Evolutionary conservation across 1,140 invertebrate species (phyloP).

Genomic region (Nasonia vitripennis): DNA sequence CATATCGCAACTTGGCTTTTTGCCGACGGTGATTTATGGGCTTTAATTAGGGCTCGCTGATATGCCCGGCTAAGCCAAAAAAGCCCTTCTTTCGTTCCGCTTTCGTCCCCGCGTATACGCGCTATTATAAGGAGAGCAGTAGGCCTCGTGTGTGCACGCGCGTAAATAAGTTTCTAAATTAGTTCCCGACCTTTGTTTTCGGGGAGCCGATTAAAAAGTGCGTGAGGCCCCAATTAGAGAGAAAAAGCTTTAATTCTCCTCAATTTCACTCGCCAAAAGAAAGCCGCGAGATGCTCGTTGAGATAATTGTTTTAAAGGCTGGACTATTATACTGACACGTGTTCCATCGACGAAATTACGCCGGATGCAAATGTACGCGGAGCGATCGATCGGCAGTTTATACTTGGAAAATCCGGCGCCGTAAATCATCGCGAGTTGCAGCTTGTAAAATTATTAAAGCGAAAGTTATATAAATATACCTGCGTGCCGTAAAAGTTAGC

Average conservation of each 20-base stretch:
- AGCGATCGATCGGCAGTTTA: background rate
- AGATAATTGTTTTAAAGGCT: background rate
- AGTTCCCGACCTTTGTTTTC: constrained; percentile 24
- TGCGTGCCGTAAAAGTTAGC: too few species aligned
- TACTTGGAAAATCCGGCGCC: background rate
- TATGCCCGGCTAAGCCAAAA: background rate
- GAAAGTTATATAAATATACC: background rate
- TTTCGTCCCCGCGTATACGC: background rate
- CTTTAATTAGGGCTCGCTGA: constrained; percentile 3
- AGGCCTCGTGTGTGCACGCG: background rate
- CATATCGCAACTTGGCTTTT: background rate
- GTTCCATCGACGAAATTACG: background rate
- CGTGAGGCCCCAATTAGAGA: constrained; percentile 7
- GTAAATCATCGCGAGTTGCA: background rate
- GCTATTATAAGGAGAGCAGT: background rate
- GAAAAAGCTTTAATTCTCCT: background rate
- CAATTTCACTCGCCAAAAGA: background rate
- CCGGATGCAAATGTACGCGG: background rate
- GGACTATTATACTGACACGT: background rate
- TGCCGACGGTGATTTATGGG: background rate
- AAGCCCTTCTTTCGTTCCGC: background rate
- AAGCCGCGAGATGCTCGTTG: background rate
- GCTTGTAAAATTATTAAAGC: background rate
- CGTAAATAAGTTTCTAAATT: constrained; percentile 38
- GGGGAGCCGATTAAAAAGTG: constrained; percentile 7